phyloP scores from a whole-genome alignment of 2,888 invertebrate genomes.

The Apamea sordens region DNA sequence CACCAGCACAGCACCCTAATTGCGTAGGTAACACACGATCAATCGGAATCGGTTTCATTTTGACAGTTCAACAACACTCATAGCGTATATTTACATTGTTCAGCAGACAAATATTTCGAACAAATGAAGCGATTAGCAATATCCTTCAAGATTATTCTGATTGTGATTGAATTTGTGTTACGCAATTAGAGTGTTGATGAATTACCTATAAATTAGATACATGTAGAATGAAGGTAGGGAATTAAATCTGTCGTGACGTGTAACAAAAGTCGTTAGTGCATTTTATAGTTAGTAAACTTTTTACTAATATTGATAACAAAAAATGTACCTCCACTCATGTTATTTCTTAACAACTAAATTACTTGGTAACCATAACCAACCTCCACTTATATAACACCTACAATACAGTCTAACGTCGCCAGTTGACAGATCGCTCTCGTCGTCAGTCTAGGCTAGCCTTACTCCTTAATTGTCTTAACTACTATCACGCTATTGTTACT shows the following conservation, averaged over 20 bases:
- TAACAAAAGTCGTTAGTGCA: background rate
- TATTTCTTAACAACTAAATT: constrained; percentile 19
- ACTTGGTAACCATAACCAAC: background rate
- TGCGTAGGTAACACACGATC: no score
- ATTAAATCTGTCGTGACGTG: background rate
- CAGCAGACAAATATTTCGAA: no score
- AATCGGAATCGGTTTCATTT: no score
- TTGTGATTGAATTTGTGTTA: no score
- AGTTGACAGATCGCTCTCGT: background rate
- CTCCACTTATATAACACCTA: background rate
- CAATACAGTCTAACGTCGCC: background rate
- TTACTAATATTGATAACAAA: background rate
- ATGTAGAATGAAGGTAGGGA: background rate
- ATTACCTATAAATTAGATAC: background rate
- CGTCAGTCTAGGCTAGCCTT: background rate
- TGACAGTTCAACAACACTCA: no score
- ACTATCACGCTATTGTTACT: constrained; percentile 25
- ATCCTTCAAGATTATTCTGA: no score
- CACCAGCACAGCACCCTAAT: background rate
- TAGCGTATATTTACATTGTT: no score
- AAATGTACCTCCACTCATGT: constrained; percentile 5
- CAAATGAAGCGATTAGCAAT: no score
- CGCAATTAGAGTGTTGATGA: background rate
- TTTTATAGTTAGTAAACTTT: constrained; percentile 17
- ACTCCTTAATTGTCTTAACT: constrained; percentile 10